These are phyloP conservation scores for Kryphioiulus occultus DNA, from an alignment of 2,888 invertebrate genomes.

Conservation along the genomic window DNA sequence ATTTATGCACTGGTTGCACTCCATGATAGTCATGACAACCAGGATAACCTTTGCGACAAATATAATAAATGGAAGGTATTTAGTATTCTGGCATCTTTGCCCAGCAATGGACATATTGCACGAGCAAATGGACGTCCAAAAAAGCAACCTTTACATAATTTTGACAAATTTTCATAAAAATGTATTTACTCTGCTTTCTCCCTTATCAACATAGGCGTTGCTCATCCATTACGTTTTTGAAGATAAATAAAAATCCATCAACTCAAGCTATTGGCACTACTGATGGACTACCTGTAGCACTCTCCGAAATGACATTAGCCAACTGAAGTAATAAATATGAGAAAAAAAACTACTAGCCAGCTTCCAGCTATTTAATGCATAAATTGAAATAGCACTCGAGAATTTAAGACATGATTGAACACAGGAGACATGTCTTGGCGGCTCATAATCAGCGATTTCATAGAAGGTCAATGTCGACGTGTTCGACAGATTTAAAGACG, in stretches of 20 bases:
- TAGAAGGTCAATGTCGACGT: background rate
- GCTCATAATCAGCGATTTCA: background rate
- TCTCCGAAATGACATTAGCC: background rate
- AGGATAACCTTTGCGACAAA: no score
- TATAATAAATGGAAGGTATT: no score
- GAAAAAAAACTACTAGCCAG: background rate
- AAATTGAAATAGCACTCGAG: background rate
- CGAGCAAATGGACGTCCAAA: no score
- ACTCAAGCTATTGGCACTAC: background rate
- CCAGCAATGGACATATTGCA: no score
- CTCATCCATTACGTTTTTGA: background rate
- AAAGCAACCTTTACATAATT: no score
- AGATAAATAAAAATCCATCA: background rate
- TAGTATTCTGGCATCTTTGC: no score
- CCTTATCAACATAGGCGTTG: background rate
- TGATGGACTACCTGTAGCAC: background rate
- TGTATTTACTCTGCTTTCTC: background rate
- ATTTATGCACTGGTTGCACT: no score
- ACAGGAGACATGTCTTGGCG: background rate
- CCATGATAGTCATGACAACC: no score
- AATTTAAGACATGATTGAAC: background rate
- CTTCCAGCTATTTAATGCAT: background rate
- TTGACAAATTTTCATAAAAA: no score
- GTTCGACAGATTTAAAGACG: background rate
- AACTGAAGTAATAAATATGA: background rate